phyloP scores from a whole-genome alignment of 2,113 vertebrate genomes.

The Myrmophylax atrothorax region DNA sequence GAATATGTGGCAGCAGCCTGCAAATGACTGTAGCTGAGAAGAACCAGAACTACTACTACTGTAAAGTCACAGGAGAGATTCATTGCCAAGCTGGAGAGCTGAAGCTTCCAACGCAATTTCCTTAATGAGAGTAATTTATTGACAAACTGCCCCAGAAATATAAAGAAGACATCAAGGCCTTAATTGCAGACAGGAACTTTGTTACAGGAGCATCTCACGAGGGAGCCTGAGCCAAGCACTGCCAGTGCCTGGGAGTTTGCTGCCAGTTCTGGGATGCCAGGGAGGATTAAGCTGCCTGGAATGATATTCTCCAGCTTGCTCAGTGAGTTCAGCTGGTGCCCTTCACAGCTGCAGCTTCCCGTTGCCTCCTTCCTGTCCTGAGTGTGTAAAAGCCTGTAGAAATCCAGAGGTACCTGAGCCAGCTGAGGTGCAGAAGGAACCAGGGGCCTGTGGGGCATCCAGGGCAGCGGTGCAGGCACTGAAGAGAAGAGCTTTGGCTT shows the following conservation, averaged over 20 bases:
- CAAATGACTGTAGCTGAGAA: constrained; percentile 59
- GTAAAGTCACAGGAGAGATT: constrained; percentile 50
- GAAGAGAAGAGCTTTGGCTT: background rate
- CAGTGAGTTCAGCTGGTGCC: background rate
- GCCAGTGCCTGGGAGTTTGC: background rate
- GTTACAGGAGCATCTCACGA: background rate
- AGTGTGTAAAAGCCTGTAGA: background rate
- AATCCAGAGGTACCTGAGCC: background rate
- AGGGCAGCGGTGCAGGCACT: fast-evolving
- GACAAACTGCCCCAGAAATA: constrained; percentile 58
- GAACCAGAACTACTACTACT: constrained; percentile 41
- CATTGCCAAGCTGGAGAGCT: constrained; percentile 37
- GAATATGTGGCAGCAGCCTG: constrained; percentile 59
- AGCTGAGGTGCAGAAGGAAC: background rate
- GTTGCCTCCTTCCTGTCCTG: fast-evolving
- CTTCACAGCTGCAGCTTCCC: background rate
- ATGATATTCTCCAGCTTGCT: background rate
- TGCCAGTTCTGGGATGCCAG: background rate
- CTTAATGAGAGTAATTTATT: constrained; percentile 59
- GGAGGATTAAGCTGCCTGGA: background rate
- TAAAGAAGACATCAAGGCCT: constrained; percentile 1
- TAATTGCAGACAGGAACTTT: constrained; percentile 14
- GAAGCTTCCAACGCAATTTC: constrained; percentile 47
- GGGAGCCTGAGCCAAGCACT: background rate
- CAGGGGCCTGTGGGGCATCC: background rate